Evolutionary conservation across 2,113 vertebrate genomes (phyloP), one percentile per base, ranked within the genome.

Genomic region (Micromys minutus): DNA sequence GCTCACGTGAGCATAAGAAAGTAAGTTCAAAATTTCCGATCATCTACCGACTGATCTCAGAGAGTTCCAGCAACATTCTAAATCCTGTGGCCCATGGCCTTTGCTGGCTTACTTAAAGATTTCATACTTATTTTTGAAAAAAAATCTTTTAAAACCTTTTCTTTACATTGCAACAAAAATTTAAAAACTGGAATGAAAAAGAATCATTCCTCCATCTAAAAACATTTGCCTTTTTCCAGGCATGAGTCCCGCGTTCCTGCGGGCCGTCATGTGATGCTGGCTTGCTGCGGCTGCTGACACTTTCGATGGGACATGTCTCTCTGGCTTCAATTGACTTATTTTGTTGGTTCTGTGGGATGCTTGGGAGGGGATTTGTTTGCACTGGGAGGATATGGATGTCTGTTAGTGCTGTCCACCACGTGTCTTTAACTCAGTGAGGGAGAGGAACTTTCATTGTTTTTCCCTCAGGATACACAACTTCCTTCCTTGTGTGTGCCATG

Each of bases 51-150:
- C 11, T 47, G 39, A 72, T 59, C 39, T 79, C 69, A 69, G 77
- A 55, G 76, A 71, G 47, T 91, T 91, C 77, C 55, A 61, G 39
- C 91, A 57, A 74, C 21, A 11, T 74, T 55, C 45, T 77, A 47
- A 91, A 89, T 87, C 91, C 87, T 59, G 31, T 7, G 47, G n/a
- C 57, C 87, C 71, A 12, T 94, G 77, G 15, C 4, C 16, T 81
- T 77, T 93, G 55, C 47, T 81, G 13, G 29, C 34, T 90, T 93
- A 79, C 63, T 15, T 79, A 42, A 94, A 88, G 36, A 71, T 90
- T 31, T 92, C 75, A 34, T 17, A 34, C 42, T 94, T 87, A 42
- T 29, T 87, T 57, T 61, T 84, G 36, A 26, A 71, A 87, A 75
- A 71, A 75, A 34, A 34, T 39, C 11, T 59, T 76, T 87, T 83